Evolutionary conservation across 2,797 vertebrate genomes (phyloP).

Genomic region (Poecilia picta): DNA sequence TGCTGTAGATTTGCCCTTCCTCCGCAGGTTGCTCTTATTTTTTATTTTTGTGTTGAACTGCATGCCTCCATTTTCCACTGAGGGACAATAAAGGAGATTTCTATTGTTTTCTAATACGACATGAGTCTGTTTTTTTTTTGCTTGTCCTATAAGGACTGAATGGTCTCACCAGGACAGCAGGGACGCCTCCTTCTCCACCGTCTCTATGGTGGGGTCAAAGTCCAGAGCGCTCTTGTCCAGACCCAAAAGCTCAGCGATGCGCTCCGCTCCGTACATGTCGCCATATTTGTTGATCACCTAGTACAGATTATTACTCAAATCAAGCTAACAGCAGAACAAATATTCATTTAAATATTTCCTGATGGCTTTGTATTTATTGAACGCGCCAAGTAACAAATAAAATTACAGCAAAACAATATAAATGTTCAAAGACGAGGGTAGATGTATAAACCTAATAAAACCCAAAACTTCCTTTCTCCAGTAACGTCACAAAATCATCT

Average conservation of each 20-base stretch:
- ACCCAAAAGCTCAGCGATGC: constrained; percentile 96
- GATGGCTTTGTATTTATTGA: no score
- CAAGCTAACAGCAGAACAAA: background rate
- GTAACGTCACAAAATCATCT: no score
- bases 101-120: background rate
- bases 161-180: constrained; percentile 90
- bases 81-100: background rate
- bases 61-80: background rate
- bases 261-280: constrained; percentile 94
- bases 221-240: constrained; percentile 96
- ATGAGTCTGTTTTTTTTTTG: background rate
- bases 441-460: no score
- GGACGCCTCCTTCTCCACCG: constrained; percentile 89
- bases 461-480: no score
- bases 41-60: background rate
- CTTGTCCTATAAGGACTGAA: background rate
- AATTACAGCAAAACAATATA: no score
- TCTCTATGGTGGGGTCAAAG: constrained; percentile 94
- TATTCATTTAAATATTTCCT: background rate
- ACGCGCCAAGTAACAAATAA: no score
- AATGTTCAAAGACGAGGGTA: no score
- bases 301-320: background rate
- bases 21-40: background rate
- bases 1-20: background rate
- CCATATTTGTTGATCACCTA: constrained; percentile 99